Evolutionary conservation across 2,113 vertebrate genomes (phyloP), one percentile per base, ranked within the genome.

Genomic region (Pyrgilauda ruficollis): DNA sequence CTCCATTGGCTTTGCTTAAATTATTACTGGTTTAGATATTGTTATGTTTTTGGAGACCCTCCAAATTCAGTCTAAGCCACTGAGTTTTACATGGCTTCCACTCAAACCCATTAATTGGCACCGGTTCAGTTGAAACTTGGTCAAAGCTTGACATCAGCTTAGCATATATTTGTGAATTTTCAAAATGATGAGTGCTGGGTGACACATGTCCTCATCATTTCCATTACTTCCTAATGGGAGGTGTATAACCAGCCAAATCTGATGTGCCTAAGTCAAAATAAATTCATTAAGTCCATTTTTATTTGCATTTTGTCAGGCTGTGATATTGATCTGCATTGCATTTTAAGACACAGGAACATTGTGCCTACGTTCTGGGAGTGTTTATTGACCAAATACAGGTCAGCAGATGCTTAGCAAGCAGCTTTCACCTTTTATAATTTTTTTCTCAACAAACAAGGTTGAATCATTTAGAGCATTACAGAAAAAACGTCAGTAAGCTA

Each of bases 51-150:
- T 94, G 76, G 88, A 88, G 52, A 84, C 59, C 52, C 83, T 94
- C 93, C 94, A 93, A 93, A 41, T 62, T 84, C 72, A 56, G 24
- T 56, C 86, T 63, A 49, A 96, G 81, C 76, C 70, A 84, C 79
- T 53, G 86, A 52, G 63, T 93, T 97, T 86, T 93, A 27, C 59
- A 86, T 97, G 92, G 79, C 92, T 89, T 64, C 79, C 43, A 28
- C 72, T 95, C 92, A 97, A 86, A 97, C 31, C 87, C 93, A 86
- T 81, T 63, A 33, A 64, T 1, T 95, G 93, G 93, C 93, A 7
- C 26, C 2, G 7, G 15, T 90, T 90, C 96, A 96, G 63, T 1
- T 94, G 94, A 95, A 96, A 93, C 92, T 63, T 77, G 39, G 81
- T 94, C 85, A 91, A 75, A 70, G 31, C 83, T 93, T 93, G 93